Conservation (phyloP, 2,113 vertebrate genomes). For the Cnemophilus loriae region DNA sequence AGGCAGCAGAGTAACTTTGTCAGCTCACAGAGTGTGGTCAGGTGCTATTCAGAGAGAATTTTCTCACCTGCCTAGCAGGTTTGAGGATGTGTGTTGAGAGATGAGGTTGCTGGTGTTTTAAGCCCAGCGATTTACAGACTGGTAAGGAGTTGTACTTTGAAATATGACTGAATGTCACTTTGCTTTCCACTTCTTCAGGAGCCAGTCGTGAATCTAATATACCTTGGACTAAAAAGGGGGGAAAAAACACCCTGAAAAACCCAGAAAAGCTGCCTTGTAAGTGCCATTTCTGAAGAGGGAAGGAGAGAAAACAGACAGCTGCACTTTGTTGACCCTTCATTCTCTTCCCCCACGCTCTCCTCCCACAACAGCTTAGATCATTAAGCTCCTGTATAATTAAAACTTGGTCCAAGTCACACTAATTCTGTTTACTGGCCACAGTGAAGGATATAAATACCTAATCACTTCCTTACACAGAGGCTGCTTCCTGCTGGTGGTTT, state of each 20-base stretch:
- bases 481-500: constrained; percentile 71
- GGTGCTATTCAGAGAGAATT: not conserved
- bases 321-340: constrained; percentile 59
- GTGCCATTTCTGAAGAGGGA: not conserved
- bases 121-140: not conserved
- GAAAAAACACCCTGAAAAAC: not conserved
- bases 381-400: constrained; percentile 76
- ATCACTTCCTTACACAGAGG: constrained; percentile 60
- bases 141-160: not conserved
- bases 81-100: not conserved
- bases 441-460: constrained; percentile 73
- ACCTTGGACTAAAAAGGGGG: not conserved
- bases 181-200: not conserved
- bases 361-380: constrained; percentile 73
- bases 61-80: not conserved
- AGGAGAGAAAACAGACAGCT: constrained; percentile 21
- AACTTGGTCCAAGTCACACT: constrained; percentile 67
- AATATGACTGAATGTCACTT: not conserved
- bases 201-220: not conserved
- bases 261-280: not conserved
- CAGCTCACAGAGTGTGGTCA: not conserved
- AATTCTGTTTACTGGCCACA: constrained; percentile 68
- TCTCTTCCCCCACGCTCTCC: constrained; percentile 58
- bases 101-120: not conserved
- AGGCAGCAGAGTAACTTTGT: not conserved